Evolutionary conservation across 2,113 vertebrate genomes (phyloP).

Genomic region (Cervus canadensis): DNA sequence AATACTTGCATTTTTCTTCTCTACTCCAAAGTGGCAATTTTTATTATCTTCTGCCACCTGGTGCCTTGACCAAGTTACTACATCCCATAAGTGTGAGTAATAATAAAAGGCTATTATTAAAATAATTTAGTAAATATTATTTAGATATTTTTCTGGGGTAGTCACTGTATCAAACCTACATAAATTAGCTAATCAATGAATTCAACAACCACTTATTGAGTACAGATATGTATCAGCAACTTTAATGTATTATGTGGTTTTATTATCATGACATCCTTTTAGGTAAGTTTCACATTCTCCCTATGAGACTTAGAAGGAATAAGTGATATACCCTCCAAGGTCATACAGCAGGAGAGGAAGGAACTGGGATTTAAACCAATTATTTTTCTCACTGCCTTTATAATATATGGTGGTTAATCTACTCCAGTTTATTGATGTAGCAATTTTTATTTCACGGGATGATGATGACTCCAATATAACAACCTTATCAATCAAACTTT

Average conservation of each 20-base stretch:
- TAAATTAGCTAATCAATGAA: neutral
- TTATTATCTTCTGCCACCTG: slow-evolving; percentile 62
- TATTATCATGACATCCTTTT: neutral
- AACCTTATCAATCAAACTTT: neutral
- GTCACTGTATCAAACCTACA: neutral
- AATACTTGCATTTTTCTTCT: neutral
- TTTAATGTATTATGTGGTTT: neutral
- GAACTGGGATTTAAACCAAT: neutral
- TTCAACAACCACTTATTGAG: neutral
- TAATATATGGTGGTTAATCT: neutral
- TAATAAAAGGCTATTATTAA: too few relatives aligned
- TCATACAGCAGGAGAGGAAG: neutral
- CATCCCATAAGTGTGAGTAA: neutral
- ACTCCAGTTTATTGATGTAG: neutral
- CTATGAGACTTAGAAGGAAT: neutral
- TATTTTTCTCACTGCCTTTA: neutral
- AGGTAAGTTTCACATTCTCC: neutral
- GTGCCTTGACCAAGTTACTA: slow-evolving; percentile 50
- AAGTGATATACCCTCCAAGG: neutral
- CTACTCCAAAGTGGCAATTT: slow-evolving; percentile 25
- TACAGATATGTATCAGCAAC: neutral
- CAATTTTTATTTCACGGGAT: neutral
- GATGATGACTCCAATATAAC: neutral
- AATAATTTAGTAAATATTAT: neutral
- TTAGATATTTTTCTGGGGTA: neutral